Conservation (phyloP, 2,797 vertebrate genomes). For the Ctenochaetus hawaiiensis region DNA sequence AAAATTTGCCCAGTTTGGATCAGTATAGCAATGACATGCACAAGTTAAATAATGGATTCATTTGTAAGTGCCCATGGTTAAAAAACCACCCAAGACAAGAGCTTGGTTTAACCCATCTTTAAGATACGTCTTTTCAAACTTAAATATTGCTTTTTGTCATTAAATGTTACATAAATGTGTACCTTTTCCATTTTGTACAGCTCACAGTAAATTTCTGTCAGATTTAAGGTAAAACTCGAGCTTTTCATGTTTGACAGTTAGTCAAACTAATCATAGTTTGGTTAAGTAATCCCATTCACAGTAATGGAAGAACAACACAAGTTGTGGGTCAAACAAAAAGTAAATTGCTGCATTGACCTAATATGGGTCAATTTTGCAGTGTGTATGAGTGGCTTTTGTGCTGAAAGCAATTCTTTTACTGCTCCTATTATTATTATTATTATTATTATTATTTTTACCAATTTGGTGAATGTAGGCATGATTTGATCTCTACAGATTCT, state of each 20-base stretch:
- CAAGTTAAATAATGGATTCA: not conserved
- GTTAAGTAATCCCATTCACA: not conserved
- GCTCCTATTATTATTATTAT: too few relatives aligned
- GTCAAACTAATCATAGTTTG: not conserved
- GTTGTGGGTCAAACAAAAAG: not conserved
- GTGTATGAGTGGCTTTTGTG: not conserved
- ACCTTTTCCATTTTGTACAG: not conserved
- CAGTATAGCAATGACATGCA: not conserved
- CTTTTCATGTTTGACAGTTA: not conserved
- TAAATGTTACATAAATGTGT: not conserved
- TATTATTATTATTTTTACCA: too few relatives aligned
- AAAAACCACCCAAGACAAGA: not conserved
- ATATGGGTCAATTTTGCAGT: not conserved
- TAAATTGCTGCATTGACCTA: not conserved
- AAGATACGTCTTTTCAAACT: not conserved
- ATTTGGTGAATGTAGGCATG: not conserved
- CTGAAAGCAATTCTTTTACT: not conserved
- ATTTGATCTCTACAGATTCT: conserved; percentile 81
- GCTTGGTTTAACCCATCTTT: not conserved
- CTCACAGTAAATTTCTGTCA: not conserved
- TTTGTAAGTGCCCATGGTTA: not conserved
- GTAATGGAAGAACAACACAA: not conserved
- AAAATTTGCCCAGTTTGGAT: not conserved
- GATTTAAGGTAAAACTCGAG: not conserved
- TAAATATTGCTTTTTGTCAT: not conserved